A percentile compares a stretch with the other conserved stretches of the same genome.
These are phyloP conservation scores for Hyperopisus bebe DNA, from an alignment of 2,113 vertebrate species.

Conservation along the genomic window DNA sequence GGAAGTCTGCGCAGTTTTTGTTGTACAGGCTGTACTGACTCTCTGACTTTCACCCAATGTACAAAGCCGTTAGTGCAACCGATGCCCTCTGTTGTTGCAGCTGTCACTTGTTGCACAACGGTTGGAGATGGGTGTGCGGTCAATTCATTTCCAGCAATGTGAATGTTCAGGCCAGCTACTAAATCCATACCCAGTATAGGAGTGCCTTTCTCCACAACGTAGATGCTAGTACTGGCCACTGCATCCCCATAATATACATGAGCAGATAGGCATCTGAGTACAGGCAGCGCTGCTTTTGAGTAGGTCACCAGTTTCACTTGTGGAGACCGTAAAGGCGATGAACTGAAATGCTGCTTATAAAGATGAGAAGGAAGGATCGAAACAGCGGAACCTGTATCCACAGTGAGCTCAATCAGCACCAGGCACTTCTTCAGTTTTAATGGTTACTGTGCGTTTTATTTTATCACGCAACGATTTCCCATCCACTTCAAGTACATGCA, in stretches of 20 bases:
- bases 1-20: constrained; percentile 18
- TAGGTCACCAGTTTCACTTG: neutral
- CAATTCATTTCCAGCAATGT: neutral
- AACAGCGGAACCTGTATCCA: neutral
- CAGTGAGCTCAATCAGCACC: neutral
- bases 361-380: neutral
- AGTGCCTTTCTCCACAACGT: too few relatives aligned
- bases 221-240: too few relatives aligned
- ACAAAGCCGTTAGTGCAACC: neutral
- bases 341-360: neutral
- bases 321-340: neutral
- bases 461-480: too few relatives aligned
- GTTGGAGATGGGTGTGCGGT: too few relatives aligned
- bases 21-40: neutral
- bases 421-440: too few relatives aligned
- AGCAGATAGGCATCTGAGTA: neutral
- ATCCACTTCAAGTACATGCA: too few relatives aligned
- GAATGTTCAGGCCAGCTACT: neutral
- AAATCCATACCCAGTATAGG: neutral
- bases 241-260: too few relatives aligned
- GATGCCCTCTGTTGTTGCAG: too few relatives aligned
- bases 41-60: neutral
- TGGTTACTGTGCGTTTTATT: too few relatives aligned
- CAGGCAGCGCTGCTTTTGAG: neutral
- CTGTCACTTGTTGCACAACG: too few relatives aligned